A percentile compares a stretch with the other conserved stretches of the same genome.
Evolutionary conservation across 2,113 vertebrate species (phyloP).

Genomic region (Lepisosteus oculatus): DNA sequence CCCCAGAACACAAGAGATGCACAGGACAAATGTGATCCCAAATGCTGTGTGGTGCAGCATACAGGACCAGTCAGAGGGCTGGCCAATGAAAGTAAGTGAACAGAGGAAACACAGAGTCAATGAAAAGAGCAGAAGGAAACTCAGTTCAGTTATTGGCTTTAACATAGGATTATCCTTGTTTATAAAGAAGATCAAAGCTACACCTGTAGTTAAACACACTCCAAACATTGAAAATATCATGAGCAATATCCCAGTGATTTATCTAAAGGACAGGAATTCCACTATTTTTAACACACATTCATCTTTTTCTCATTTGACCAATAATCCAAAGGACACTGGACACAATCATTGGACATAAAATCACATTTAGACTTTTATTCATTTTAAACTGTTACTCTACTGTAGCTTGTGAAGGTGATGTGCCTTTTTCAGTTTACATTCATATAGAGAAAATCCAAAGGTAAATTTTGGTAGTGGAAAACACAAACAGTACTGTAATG

Average conservation of each 20-base stretch:
- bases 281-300: background rate
- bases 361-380: too few relatives aligned
- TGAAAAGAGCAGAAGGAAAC: conserved; percentile 2
- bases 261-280: background rate
- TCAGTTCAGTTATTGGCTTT: background rate
- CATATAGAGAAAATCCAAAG: too few relatives aligned
- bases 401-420: too few relatives aligned
- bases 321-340: background rate
- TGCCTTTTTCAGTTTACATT: too few relatives aligned
- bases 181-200: background rate
- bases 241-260: background rate
- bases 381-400: too few relatives aligned
- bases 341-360: background rate
- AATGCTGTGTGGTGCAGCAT: background rate
- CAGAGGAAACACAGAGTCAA: background rate
- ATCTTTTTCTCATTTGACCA: background rate
- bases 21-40: conserved; percentile 2
- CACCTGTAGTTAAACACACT: background rate
- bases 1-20: conserved; percentile 4
- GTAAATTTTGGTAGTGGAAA: too few relatives aligned
- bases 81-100: background rate
- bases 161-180: background rate
- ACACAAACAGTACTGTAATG: too few relatives aligned
- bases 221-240: background rate
- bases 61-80: conserved; percentile 1